Evolutionary conservation across 2,888 invertebrate species (phyloP).

Genomic region (Argyresthia albistria): DNA sequence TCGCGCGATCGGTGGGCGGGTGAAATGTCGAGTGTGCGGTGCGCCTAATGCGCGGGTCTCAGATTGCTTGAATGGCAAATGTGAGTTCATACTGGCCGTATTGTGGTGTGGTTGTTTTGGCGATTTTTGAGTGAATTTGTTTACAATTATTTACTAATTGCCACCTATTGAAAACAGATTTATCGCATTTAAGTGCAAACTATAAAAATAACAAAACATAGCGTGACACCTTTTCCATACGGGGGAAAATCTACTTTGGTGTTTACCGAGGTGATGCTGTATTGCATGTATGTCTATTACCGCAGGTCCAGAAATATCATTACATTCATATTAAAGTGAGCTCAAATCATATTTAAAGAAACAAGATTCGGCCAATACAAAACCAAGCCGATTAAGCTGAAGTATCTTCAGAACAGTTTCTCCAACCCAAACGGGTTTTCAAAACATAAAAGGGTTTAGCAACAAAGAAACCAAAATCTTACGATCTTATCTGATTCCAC

Average conservation of each 20-base stretch:
- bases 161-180: no score
- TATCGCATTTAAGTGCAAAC: no score
- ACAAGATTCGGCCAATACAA: neutral
- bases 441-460: neutral
- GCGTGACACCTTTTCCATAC: no score
- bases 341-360: neutral
- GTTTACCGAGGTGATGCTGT: no score
- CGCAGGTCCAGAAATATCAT: no score
- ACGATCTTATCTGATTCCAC: neutral
- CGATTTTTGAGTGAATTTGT: neutral
- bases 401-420: no score
- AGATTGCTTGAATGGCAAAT: constrained; percentile 7
- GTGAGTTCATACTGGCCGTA: no score
- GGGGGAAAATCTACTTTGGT: no score
- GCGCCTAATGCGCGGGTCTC: constrained; percentile 13
- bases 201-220: no score
- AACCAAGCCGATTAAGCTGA: no score
- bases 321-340: no score
- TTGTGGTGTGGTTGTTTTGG: neutral
- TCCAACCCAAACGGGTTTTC: neutral
- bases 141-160: neutral
- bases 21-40: constrained; percentile 6
- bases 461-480: neutral
- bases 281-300: no score
- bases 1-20: constrained; percentile 1